A percentile compares a stretch with the other conserved stretches of the same genome.
Conservation (phyloP, 2,113 vertebrate species). For the Porphyrio hochstetteri region DNA sequence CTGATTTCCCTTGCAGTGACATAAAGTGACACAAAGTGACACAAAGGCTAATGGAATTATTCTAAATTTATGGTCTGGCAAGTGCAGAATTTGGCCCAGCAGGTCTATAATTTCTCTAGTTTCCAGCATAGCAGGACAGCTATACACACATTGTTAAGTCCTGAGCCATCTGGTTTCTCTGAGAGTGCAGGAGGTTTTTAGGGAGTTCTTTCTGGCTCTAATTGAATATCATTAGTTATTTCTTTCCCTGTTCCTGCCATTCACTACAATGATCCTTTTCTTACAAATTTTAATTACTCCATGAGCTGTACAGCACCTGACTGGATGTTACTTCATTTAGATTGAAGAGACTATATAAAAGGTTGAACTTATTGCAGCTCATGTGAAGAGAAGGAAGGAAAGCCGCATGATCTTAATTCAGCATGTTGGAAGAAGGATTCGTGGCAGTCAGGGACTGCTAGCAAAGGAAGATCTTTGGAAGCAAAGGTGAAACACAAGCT, state of each 20-base stretch:
- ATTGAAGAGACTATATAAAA: not conserved
- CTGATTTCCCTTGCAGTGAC: not conserved
- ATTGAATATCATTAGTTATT: not conserved
- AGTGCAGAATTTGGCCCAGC: conserved; percentile 5
- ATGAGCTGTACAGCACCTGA: not conserved
- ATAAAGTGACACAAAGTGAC: not conserved
- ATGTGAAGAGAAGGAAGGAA: not conserved
- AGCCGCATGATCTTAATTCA: not conserved
- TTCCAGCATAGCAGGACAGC: not conserved
- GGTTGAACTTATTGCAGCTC: not conserved
- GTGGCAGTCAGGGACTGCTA: not conserved
- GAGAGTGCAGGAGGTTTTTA: not conserved
- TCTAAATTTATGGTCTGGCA: conserved; percentile 11
- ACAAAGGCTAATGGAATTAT: conserved; percentile 10
- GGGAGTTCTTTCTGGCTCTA: not conserved
- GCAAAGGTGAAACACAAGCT: not conserved
- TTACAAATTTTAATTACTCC: not conserved
- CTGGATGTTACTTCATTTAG: not conserved
- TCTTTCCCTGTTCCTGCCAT: not conserved
- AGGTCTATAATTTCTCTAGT: not conserved
- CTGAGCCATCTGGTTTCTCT: not conserved
- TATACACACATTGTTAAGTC: not conserved
- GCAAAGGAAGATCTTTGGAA: not conserved
- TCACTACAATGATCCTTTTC: not conserved
- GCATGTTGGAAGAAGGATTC: not conserved